phyloP scores from a whole-genome alignment of 2,797 vertebrate genomes.

The Kryptopterus vitreolus region DNA sequence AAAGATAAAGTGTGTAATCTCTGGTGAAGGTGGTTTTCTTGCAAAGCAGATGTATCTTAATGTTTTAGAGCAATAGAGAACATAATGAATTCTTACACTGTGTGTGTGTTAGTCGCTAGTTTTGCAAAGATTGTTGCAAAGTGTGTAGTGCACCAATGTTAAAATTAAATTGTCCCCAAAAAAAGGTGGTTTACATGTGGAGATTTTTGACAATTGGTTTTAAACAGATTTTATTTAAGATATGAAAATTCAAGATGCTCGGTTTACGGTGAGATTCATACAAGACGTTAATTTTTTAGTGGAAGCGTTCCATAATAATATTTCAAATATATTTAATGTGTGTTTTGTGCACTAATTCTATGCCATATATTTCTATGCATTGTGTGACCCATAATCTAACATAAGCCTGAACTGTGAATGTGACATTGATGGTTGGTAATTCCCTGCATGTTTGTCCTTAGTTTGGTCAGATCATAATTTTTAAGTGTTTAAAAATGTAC shows the following conservation, averaged over 20 bases:
- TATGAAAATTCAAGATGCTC: background rate
- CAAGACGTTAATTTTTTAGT: background rate
- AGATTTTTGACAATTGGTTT: background rate
- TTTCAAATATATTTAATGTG: background rate
- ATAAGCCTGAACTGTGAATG: constrained; percentile 6
- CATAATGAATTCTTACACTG: background rate
- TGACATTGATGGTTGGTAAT: background rate
- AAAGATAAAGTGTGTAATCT: background rate
- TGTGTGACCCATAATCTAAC: background rate
- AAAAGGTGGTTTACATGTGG: background rate
- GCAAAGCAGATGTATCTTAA: background rate
- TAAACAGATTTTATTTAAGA: background rate
- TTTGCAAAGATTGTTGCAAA: background rate
- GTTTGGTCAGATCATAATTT: background rate
- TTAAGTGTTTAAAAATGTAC: background rate
- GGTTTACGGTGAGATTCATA: background rate
- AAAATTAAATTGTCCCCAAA: background rate
- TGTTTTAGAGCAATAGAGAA: background rate
- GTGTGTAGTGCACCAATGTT: background rate
- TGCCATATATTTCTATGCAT: background rate
- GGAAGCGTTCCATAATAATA: too few species aligned
- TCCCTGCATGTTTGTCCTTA: background rate
- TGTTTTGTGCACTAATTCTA: background rate
- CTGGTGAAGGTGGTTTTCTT: background rate
- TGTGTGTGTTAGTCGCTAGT: background rate